phyloP scores from a whole-genome alignment of 1,140 invertebrate genomes.

The Galleria mellonella region DNA sequence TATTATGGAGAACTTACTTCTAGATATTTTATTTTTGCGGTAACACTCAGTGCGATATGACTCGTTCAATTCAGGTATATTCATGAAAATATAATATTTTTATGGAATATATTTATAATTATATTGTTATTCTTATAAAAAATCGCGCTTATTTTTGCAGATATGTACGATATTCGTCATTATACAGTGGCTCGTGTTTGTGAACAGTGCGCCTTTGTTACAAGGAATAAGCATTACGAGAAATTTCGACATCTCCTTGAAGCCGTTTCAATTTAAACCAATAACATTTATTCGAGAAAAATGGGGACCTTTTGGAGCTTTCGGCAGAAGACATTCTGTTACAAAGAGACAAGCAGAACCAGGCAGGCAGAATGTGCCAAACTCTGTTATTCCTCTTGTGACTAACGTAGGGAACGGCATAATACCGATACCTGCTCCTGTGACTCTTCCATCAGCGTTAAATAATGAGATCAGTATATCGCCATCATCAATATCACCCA shows the following conservation, averaged over 20 bases:
- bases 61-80: slow-evolving; percentile 9
- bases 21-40: slow-evolving; percentile 6
- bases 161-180: slow-evolving; percentile 7
- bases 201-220: slow-evolving; percentile 13
- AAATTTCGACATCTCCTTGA: slow-evolving; percentile 31
- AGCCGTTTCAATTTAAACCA: slow-evolving; percentile 27
- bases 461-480: slow-evolving; percentile 14
- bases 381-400: no score
- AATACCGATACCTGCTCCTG: not conserved
- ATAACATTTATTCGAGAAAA: slow-evolving; percentile 35
- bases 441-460: slow-evolving; percentile 15
- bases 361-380: not conserved
- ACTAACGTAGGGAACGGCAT: no score
- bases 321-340: slow-evolving; percentile 35
- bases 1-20: not conserved
- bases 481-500: not conserved
- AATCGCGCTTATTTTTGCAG: slow-evolving; percentile 9
- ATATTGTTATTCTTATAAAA: not conserved
- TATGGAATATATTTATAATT: not conserved
- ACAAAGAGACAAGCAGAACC: slow-evolving; percentile 24
- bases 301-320: slow-evolving; percentile 43
- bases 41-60: slow-evolving; percentile 4
- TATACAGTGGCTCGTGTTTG: not conserved
- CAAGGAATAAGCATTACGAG: slow-evolving; percentile 29
- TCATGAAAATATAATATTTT: not conserved